These are phyloP conservation scores for Todiramphus saurophagus DNA, from an alignment of 2,113 vertebrate genomes.

Conservation along the genomic window DNA sequence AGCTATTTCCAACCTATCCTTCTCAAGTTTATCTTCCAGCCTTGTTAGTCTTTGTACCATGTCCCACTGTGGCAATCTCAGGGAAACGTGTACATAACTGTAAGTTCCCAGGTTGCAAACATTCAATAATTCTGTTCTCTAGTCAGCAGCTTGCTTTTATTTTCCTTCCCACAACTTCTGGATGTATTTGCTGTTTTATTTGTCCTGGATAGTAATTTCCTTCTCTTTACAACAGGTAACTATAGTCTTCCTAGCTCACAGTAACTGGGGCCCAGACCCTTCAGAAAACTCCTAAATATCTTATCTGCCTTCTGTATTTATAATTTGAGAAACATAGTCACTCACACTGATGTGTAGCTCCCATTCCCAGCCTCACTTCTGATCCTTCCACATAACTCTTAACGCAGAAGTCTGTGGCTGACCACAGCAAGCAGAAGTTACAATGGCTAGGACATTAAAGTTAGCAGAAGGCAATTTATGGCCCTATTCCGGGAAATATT, in stretches of 20 bases:
- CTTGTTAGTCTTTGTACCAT: background rate
- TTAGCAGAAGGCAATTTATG: background rate
- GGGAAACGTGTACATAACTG: background rate
- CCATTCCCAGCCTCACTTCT: background rate
- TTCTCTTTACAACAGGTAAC: background rate
- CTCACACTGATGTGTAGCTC: background rate
- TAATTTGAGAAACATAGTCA: background rate
- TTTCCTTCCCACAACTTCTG: background rate
- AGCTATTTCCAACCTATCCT: background rate
- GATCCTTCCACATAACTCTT: background rate
- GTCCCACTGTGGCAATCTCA: background rate
- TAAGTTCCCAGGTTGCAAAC: background rate
- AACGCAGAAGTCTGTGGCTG: background rate
- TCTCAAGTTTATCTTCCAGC: background rate
- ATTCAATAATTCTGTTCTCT: background rate
- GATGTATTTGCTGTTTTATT: background rate
- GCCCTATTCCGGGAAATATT: constrained; percentile 7
- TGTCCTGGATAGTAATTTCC: background rate
- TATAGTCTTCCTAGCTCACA: background rate
- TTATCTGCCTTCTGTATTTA: background rate
- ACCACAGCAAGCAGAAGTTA: background rate
- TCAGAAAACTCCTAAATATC: background rate
- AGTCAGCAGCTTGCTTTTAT: background rate
- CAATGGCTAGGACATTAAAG: background rate
- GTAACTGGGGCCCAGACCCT: background rate